These are phyloP conservation scores for Bombus sylvicola DNA, from an alignment of 1,140 invertebrate genomes.

Conservation along the genomic window DNA sequence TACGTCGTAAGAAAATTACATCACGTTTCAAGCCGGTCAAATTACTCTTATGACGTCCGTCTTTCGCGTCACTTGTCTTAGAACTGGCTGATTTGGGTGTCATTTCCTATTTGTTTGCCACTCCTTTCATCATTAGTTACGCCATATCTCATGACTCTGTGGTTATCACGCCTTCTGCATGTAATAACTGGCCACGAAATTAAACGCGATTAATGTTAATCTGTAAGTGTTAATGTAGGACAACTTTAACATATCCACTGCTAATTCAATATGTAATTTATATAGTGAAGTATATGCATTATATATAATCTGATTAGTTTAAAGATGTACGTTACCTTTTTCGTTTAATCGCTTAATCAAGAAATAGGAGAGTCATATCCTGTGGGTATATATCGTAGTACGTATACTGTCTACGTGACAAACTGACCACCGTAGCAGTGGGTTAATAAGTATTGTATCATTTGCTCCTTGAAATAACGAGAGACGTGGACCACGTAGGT, in stretches of 20 bases:
- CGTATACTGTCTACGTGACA: background rate
- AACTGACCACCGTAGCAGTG: background rate
- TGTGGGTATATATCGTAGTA: no score
- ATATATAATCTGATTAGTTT: background rate
- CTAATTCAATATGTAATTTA: no score
- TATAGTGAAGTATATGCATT: no score
- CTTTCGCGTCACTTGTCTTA: background rate
- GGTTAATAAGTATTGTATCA: background rate
- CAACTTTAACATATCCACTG: background rate
- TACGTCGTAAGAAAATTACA: conserved; percentile 12
- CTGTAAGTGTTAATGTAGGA: background rate
- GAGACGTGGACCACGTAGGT: background rate
- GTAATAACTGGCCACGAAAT: background rate
- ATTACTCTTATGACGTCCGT: conserved; percentile 11
- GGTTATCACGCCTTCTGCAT: background rate
- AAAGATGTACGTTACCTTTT: background rate
- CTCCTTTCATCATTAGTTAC: no score
- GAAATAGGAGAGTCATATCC: background rate
- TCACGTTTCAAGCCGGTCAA: conserved; percentile 3
- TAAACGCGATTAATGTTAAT: background rate
- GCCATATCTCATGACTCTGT: background rate
- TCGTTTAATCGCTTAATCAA: background rate
- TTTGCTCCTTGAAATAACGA: background rate
- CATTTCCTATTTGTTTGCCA: conserved; percentile 3
- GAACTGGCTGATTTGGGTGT: background rate